Conservation (phyloP, 1,140 invertebrate genomes). For the Meloidogyne floridensis region DNA sequence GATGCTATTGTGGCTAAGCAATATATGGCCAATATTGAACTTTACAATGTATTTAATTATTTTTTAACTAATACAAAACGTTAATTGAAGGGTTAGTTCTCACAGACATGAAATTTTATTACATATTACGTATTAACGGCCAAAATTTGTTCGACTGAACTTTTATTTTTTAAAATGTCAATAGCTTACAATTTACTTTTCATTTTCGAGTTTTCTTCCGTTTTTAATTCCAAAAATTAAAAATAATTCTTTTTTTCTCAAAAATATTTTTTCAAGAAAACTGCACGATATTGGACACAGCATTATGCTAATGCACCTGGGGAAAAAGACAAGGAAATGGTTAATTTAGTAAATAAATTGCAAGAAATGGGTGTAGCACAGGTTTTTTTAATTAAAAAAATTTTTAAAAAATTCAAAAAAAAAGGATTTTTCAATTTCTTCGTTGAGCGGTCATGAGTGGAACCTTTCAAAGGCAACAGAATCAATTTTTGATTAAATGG, state of each 20-base stretch:
- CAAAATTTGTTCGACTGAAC: too few relatives aligned
- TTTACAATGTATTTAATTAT: slow-evolving; percentile 72
- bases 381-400: slow-evolving; percentile 50
- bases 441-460: slow-evolving; percentile 67
- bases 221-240: too few relatives aligned
- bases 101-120: too few relatives aligned
- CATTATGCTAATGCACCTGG: slow-evolving; percentile 77
- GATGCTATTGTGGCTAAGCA: slow-evolving; percentile 96
- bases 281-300: slow-evolving; percentile 91
- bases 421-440: slow-evolving; percentile 67
- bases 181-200: too few relatives aligned
- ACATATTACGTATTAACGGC: too few relatives aligned
- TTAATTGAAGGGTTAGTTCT: too few relatives aligned
- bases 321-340: slow-evolving; percentile 54
- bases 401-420: neutral
- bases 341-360: slow-evolving; percentile 67
- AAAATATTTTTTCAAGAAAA: slow-evolving; percentile 69
- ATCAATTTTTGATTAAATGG: slow-evolving; percentile 38
- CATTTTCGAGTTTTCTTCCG: too few relatives aligned
- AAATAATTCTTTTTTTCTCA: too few relatives aligned
- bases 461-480: slow-evolving; percentile 58
- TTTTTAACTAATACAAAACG: neutral
- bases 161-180: too few relatives aligned
- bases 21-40: slow-evolving; percentile 82
- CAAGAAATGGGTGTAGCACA: slow-evolving; percentile 69